A percentile compares a stretch with the other conserved stretches of the same genome.
These are phyloP conservation scores for Drosophila truncata DNA, from an alignment of 1,140 invertebrate genomes.

Conservation along the genomic window DNA sequence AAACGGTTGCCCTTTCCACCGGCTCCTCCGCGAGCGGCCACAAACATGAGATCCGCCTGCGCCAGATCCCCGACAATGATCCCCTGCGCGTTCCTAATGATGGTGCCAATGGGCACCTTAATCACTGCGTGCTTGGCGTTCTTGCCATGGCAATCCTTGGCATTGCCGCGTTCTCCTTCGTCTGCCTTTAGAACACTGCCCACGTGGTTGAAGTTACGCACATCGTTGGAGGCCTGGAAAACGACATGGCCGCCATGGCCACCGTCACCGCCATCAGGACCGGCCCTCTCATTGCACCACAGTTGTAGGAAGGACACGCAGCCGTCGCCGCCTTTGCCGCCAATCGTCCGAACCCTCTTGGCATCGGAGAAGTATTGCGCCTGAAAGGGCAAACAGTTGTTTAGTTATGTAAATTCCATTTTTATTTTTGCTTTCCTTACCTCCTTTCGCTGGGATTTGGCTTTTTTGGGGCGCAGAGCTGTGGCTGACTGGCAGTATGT, in stretches of 20 bases:
- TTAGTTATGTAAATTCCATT: constrained; percentile 47
- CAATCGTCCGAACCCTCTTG: constrained; percentile 88
- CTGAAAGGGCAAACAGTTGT: constrained; percentile 59
- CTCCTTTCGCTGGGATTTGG: constrained; percentile 73
- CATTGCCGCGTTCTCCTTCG: constrained; percentile 90
- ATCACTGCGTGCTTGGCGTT: constrained; percentile 92
- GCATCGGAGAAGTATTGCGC: constrained; percentile 90
- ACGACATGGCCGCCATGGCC: constrained; percentile 99
- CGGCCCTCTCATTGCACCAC: constrained; percentile 93
- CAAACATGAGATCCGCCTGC: constrained; percentile 91
- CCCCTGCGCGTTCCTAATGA: constrained; percentile 89
- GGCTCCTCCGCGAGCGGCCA: constrained; percentile 96
- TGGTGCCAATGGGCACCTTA: constrained; percentile 95
- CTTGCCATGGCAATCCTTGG: constrained; percentile 94
- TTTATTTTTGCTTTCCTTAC: constrained; percentile 51
- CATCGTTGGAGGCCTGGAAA: constrained; percentile 90
- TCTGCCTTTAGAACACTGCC: constrained; percentile 87
- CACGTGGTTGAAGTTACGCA: constrained; percentile 92
- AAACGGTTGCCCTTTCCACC: constrained; percentile 98
- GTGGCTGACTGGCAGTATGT: constrained; percentile 63
- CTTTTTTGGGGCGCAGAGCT: constrained; percentile 71
- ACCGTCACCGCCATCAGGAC: constrained; percentile 98
- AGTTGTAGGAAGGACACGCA: constrained; percentile 93
- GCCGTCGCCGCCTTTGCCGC: constrained; percentile 97
- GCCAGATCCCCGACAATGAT: constrained; percentile 90